phyloP scores from a whole-genome alignment of 2,797 vertebrate species.

The Poeciliopsis gracilis region DNA sequence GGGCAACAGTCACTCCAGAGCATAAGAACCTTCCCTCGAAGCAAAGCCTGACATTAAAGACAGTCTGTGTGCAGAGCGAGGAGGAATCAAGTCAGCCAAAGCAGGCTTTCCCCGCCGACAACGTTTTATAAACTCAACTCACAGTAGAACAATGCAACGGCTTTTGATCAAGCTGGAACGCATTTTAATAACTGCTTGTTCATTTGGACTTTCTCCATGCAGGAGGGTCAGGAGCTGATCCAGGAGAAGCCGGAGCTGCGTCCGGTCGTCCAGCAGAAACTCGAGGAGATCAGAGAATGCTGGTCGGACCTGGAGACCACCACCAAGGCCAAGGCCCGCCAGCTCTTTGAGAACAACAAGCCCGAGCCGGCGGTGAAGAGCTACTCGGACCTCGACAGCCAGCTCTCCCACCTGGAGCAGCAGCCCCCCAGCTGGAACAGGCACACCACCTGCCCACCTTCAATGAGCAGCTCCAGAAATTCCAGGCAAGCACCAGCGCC shows the following conservation, averaged over 20 bases:
- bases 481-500: constrained; percentile 67
- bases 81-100: constrained; percentile 42
- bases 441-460: constrained; percentile 86
- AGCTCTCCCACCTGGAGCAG: constrained; percentile 86
- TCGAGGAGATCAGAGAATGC: constrained; percentile 84
- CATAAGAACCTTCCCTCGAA: constrained; percentile 45
- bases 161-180: neutral
- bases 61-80: neutral
- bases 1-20: constrained; percentile 31
- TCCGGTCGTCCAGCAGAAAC: constrained; percentile 83
- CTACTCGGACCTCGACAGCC: constrained; percentile 87
- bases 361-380: constrained; percentile 87
- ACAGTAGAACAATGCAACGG: neutral
- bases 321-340: constrained; percentile 89
- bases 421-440: constrained; percentile 87
- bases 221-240: constrained; percentile 91
- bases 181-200: neutral
- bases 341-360: constrained; percentile 92
- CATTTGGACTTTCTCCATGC: constrained; percentile 15
- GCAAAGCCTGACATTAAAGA: constrained; percentile 67
- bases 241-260: constrained; percentile 89
- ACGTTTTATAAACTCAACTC: neutral
- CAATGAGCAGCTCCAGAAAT: constrained; percentile 83
- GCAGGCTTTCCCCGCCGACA: constrained; percentile 36
- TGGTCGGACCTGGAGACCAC: constrained; percentile 92